phyloP scores from a whole-genome alignment of 2,797 vertebrate species.

The Vultur gryphus region DNA sequence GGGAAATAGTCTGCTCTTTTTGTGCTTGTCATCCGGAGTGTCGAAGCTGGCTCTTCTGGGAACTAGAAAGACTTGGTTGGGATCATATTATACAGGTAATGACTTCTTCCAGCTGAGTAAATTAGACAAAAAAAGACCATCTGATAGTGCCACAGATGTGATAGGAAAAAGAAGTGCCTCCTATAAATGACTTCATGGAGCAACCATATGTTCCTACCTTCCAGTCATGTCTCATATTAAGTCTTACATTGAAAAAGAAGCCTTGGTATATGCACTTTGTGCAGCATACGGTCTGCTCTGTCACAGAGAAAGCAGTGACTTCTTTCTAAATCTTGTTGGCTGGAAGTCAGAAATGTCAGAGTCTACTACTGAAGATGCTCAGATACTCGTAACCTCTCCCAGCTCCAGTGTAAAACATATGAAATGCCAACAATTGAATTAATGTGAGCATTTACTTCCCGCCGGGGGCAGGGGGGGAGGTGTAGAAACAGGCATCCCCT shows the following conservation, averaged over 20 bases:
- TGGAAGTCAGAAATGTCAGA: neutral
- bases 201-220: neutral
- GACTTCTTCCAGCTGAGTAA: neutral
- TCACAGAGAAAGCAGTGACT: neutral
- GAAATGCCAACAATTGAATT: neutral
- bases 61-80: neutral
- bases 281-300: neutral
- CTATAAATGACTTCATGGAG: neutral
- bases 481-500: neutral
- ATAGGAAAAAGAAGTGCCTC: neutral
- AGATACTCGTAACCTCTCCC: neutral
- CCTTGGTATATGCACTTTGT: neutral
- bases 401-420: neutral
- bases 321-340: neutral
- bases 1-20: neutral
- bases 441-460: neutral
- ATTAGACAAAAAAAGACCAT: neutral
- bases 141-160: neutral
- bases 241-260: neutral
- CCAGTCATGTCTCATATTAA: neutral
- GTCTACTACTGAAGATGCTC: neutral
- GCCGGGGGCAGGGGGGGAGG: rapidly evolving
- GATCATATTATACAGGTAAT: neutral
- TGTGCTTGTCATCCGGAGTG: neutral
- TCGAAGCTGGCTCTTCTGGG: neutral